These are phyloP conservation scores for Trachemys scripta DNA, from an alignment of 2,113 vertebrate species.

Conservation along the genomic window DNA sequence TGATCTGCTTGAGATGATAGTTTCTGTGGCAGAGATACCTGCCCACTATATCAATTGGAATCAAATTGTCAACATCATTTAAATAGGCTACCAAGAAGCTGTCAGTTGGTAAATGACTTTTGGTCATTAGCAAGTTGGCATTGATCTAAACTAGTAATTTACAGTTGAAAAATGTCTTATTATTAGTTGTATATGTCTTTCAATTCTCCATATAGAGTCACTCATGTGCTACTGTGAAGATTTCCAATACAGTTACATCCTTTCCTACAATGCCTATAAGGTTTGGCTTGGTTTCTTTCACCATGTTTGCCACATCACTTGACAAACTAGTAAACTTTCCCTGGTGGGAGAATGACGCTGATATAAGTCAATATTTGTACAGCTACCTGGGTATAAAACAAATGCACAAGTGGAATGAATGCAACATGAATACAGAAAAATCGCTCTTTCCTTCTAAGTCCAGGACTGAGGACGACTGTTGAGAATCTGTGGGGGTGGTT, in stretches of 20 bases:
- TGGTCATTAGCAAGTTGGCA: neutral
- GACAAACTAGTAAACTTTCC: neutral
- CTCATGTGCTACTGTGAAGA: neutral
- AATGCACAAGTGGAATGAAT: neutral
- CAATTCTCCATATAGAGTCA: neutral
- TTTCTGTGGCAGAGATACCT: accelerated
- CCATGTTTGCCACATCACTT: neutral
- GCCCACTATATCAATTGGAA: neutral
- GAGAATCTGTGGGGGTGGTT: accelerated
- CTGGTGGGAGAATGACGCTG: neutral
- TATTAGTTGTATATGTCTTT: neutral
- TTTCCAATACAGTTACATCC: neutral
- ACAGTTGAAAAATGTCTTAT: neutral
- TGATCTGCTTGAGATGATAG: neutral
- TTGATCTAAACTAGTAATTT: neutral
- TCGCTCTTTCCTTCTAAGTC: neutral
- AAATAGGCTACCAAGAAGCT: neutral
- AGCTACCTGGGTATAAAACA: neutral
- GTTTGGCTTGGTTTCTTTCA: neutral
- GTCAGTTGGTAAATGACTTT: neutral
- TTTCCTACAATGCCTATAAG: neutral
- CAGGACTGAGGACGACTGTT: neutral
- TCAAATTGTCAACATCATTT: neutral
- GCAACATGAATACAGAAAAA: neutral
- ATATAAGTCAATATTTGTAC: too few relatives aligned